Conservation (phyloP, 2,888 invertebrate genomes). For the Cepaea hortensis region DNA sequence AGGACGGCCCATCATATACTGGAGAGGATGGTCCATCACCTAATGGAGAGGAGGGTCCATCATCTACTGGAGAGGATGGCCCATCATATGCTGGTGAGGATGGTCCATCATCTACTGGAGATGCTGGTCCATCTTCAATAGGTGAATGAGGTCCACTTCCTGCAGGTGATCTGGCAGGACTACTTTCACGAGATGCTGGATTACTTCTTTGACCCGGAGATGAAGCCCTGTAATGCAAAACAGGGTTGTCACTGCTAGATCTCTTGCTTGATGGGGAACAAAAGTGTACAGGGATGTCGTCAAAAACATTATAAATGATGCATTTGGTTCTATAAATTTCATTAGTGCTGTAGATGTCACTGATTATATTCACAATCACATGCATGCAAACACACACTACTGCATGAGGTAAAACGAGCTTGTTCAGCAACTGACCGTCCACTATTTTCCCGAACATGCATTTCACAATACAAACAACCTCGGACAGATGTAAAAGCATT, state of each 20-base stretch:
- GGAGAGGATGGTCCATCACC: constrained; percentile 44
- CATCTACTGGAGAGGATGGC: constrained; percentile 23
- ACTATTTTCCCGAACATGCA: too few relatives aligned
- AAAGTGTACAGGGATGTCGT: too few relatives aligned
- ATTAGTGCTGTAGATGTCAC: too few relatives aligned
- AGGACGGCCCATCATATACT: constrained; percentile 32
- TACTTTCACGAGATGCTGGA: constrained; percentile 33
- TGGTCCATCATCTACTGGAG: constrained; percentile 52
- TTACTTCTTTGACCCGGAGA: background rate
- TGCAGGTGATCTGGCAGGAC: constrained; percentile 39
- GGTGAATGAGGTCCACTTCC: constrained; percentile 47
- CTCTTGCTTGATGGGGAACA: too few relatives aligned
- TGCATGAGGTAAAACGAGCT: too few relatives aligned
- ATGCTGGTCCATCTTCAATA: constrained; percentile 48
- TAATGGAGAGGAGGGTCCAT: constrained; percentile 26
- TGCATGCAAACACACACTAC: too few relatives aligned
- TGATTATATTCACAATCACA: too few relatives aligned
- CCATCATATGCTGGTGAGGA: constrained; percentile 53
- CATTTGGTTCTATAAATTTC: too few relatives aligned
- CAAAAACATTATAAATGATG: too few relatives aligned
- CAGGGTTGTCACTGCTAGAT: background rate
- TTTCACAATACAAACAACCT: too few relatives aligned
- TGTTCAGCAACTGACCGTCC: too few relatives aligned
- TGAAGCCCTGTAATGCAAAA: background rate
- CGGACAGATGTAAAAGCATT: too few relatives aligned